Evolutionary conservation across 1,140 invertebrate species (phyloP).

Genomic region (Macrosteles quadrilineatus): DNA sequence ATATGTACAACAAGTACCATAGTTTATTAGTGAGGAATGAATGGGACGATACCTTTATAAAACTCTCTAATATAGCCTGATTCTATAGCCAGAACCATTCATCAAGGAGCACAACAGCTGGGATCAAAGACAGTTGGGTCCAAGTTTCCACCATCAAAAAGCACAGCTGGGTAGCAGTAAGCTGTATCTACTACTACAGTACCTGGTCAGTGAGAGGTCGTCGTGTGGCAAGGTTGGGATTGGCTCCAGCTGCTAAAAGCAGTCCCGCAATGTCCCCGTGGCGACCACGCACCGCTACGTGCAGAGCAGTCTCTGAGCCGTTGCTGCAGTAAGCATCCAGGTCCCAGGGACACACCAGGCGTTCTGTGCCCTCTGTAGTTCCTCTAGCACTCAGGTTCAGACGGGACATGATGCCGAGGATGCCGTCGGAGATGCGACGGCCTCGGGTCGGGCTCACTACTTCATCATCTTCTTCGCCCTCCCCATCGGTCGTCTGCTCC

Average conservation of each 20-base stretch:
- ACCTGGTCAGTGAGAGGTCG: constrained; percentile 23
- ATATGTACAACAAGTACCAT: too few species aligned
- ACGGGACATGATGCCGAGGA: constrained; percentile 83
- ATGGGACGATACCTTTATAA: too few species aligned
- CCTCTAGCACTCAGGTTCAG: constrained; percentile 59
- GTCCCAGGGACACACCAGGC: constrained; percentile 65
- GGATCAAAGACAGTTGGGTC: too few species aligned
- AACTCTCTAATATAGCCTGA: too few species aligned
- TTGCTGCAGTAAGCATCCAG: constrained; percentile 77
- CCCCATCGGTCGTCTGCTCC: constrained; percentile 12
- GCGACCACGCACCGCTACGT: constrained; percentile 75
- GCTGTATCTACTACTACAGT: too few species aligned
- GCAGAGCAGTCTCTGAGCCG: constrained; percentile 73
- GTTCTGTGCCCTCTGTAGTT: constrained; percentile 54
- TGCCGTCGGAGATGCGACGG: constrained; percentile 79
- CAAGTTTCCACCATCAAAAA: too few species aligned
- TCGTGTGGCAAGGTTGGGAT: constrained; percentile 60
- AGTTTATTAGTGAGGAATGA: too few species aligned
- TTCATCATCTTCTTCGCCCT: constrained; percentile 37
- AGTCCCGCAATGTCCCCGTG: constrained; percentile 72
- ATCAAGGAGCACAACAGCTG: too few species aligned
- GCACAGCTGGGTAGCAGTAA: too few species aligned
- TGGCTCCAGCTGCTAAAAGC: constrained; percentile 72
- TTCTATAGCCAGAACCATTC: too few species aligned
- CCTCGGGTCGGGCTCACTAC: constrained; percentile 62